A percentile compares a stretch with the other conserved stretches of the same genome.
Conservation (phyloP, 2,797 vertebrate genomes). For the Carduelis carduelis region DNA sequence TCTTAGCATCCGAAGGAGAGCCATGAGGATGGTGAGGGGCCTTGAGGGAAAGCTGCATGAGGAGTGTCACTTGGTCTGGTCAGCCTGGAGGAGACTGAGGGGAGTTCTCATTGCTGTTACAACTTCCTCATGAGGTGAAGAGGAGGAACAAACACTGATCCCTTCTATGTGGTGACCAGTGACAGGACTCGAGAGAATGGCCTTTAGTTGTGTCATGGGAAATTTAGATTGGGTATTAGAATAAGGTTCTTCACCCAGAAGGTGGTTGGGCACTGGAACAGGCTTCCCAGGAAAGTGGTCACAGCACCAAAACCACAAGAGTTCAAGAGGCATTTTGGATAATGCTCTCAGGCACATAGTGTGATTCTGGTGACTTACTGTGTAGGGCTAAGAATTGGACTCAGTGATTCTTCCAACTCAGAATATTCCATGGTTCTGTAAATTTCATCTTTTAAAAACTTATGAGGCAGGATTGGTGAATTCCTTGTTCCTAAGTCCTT, state of each 20-base stretch:
- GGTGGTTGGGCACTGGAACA: not conserved
- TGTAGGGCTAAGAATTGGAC: not conserved
- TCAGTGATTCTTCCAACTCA: not conserved
- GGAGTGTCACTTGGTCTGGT: not conserved
- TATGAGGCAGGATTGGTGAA: not conserved
- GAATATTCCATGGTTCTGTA: not conserved
- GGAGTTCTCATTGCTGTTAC: too few relatives aligned
- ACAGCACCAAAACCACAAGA: not conserved
- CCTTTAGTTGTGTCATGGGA: not conserved
- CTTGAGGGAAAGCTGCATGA: not conserved
- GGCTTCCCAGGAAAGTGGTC: not conserved
- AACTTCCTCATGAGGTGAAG: rapidly evolving
- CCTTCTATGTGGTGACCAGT: not conserved
- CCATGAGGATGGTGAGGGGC: rapidly evolving
- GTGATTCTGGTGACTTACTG: not conserved
- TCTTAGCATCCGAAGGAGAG: not conserved
- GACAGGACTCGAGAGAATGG: rapidly evolving
- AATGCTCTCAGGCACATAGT: not conserved
- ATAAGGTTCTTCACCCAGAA: not conserved
- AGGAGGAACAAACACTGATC: not conserved
- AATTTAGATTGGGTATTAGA: not conserved
- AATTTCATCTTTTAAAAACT: not conserved
- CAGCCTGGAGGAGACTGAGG: not conserved
- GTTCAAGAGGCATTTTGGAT: not conserved
- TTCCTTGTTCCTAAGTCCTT: not conserved